Percentiles rank a stretch among this genome's conserved stretches.
Conservation (phyloP, 2,888 invertebrate genomes). For the Hydroisotoma schaefferi region DNA sequence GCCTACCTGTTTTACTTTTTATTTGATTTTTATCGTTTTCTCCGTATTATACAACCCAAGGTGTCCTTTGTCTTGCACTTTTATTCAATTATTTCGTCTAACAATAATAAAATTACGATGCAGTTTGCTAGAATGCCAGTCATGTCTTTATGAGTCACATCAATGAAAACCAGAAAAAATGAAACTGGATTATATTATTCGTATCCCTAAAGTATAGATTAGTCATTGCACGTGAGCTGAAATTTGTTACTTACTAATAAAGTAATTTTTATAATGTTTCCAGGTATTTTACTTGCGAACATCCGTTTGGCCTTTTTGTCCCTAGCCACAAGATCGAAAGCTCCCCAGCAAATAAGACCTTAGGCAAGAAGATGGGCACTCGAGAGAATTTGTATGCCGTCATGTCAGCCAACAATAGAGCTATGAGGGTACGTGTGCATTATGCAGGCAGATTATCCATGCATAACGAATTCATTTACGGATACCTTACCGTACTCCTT, state of each 20-base stretch:
- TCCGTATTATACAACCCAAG: too few relatives aligned
- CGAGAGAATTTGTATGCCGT: conserved; percentile 15
- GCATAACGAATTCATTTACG: too few relatives aligned
- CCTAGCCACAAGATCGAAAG: conserved; percentile 84
- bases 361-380: conserved; percentile 16
- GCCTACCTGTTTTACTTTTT: neutral
- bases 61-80: too few relatives aligned
- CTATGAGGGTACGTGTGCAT: neutral
- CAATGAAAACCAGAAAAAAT: too few relatives aligned
- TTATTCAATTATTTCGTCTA: too few relatives aligned
- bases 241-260: neutral
- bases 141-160: too few relatives aligned
- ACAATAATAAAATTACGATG: too few relatives aligned
- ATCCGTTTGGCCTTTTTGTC: conserved; percentile 88
- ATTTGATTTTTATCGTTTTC: neutral
- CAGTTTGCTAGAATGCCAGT: too few relatives aligned
- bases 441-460: too few relatives aligned
- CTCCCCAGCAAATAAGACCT: conserved; percentile 64
- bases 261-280: conserved; percentile 38
- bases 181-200: too few relatives aligned
- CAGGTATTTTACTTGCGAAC: conserved; percentile 91
- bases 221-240: neutral
- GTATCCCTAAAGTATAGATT: too few relatives aligned
- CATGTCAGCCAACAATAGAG: neutral
- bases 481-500: too few relatives aligned